Evolutionary conservation across 2,888 invertebrate genomes (phyloP), one percentile per base, ranked within the genome.

Genomic region (Cheilosia vernalis): DNA sequence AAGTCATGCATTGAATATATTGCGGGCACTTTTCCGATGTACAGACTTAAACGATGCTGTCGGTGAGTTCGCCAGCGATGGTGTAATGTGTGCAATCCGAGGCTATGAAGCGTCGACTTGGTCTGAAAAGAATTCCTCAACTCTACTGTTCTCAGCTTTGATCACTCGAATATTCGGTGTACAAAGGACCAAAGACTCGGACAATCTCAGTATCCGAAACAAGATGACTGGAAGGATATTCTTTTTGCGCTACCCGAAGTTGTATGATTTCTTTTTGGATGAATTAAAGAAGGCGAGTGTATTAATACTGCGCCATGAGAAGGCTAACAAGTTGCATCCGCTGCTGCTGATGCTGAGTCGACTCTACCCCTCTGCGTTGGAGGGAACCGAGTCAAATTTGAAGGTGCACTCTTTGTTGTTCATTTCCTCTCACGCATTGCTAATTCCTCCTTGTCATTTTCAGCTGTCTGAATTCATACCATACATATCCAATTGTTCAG

Each of bases 91-190:
- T 4, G 96, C 98, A 3, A 93, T 98, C 30, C 91, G 92, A 15
- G 96, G 97, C 9, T 97, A 97, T 89, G 94, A 94, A 79, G 95
- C 95, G 1, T 92, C 92, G 69, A 94, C 94, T 0, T 98, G 98
- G 98, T 94, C 95, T 70, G 96, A 96, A 90, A 94, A 97, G 83
- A 99, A 98, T 92, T 95, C 97, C 0, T 95, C 97, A 0, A 97
- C 97, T 0, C 92, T 98, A 70, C 92, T 98, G 66, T 96, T 97
- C 90, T 95, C 97, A 81, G 94, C 98, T 3, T 93, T 99, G 42
- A 94, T 97, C 89, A 95, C 95, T 55, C 94, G 98, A 87, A 95
- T 97, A 87, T 98, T 99, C 93, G 98, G 98, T 2, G 98, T 97
- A 21, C 94, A 94, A 88, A 93, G 96, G 69, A 93, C 94, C 0